Conservation (phyloP, 2,113 vertebrate genomes). For the Bostrychus sinensis region DNA sequence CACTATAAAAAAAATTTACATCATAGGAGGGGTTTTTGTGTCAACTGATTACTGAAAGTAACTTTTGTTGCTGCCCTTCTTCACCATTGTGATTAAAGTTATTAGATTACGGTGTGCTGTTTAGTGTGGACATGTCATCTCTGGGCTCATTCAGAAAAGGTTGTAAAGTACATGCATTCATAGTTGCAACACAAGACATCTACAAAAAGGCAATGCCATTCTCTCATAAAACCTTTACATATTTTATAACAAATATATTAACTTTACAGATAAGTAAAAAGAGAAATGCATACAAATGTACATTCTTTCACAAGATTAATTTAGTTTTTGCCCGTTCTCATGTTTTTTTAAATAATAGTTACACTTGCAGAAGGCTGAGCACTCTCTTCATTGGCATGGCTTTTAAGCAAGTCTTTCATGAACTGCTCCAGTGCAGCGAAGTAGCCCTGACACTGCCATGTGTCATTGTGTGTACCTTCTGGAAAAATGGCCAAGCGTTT, state of each 20-base stretch:
- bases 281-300: conserved; percentile 54
- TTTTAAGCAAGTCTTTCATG: conserved; percentile 94
- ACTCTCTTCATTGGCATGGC: conserved; percentile 90
- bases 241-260: conserved; percentile 41
- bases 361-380: conserved; percentile 88
- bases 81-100: conserved; percentile 3
- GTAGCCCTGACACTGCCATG: conserved; percentile 99
- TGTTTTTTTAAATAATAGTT: conserved; percentile 88
- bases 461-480: conserved; percentile 98
- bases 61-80: conserved; percentile 8
- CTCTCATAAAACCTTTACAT: conserved; percentile 32
- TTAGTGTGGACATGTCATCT: conserved; percentile 27
- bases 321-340: not conserved
- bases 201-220: conserved; percentile 13
- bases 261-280: conserved; percentile 58
- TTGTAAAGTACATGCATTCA: conserved; percentile 61
- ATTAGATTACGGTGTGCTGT: conserved; percentile 4
- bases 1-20: conserved; percentile 1
- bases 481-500: conserved; percentile 96
- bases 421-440: conserved; percentile 97
- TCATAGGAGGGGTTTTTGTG: not conserved
- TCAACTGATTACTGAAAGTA: not conserved
- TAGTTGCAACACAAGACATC: conserved; percentile 35
- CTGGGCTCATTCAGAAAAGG: conserved; percentile 53
- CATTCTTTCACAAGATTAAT: conserved; percentile 57